Base-by-base conservation (phyloP, 2,797 vertebrate species). In the Tauraco hartlaubi region DNA sequence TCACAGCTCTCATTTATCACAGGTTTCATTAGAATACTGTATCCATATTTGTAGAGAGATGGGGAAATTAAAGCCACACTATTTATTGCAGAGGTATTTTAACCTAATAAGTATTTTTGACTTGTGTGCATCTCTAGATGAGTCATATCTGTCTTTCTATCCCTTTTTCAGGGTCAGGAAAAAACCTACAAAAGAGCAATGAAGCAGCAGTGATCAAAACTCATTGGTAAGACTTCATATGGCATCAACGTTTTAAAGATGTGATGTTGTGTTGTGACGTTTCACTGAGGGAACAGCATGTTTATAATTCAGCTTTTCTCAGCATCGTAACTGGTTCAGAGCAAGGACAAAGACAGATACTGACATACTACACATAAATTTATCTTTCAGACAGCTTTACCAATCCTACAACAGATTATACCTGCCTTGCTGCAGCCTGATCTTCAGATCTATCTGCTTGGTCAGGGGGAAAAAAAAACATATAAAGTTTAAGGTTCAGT, bases 271-370 rank as follows among this genome's bases (percentile, higher is more conserved):
- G 63, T 69, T 35, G 37, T 44, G 48, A 80, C 84, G 59, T 79
- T 95, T 95, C 88, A 90, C 39, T 87, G 68, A 82, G 23, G 23
- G 39, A 92, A 81, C n/a, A 41, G 48, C 35, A 89, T 31, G 35
- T 92, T 93, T 84, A 94, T 80, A 96, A 88, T 79, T 55, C 72
- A 90, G 12, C 88, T 95, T 95, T 96, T 84, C 89, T 96, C 88
- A 91, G 88, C 88, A 95, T 87, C 64, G 4, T 95, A 96, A 88
- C 67, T 77, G 43, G 59, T 92, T 97, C 92, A 94, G 88, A 97
- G 56, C 39, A 90, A 96, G 84, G 81, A 94, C 91, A 95, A 97
- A 96, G 92, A 95, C 43, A 95, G 72, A 87, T 59, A 94, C 43
- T 71, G 85, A 95, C 79, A 92, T 56, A 83, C 73, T 90, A 84